phyloP scores from a whole-genome alignment of 1,140 invertebrate species.

The Eriocheir sinensis region DNA sequence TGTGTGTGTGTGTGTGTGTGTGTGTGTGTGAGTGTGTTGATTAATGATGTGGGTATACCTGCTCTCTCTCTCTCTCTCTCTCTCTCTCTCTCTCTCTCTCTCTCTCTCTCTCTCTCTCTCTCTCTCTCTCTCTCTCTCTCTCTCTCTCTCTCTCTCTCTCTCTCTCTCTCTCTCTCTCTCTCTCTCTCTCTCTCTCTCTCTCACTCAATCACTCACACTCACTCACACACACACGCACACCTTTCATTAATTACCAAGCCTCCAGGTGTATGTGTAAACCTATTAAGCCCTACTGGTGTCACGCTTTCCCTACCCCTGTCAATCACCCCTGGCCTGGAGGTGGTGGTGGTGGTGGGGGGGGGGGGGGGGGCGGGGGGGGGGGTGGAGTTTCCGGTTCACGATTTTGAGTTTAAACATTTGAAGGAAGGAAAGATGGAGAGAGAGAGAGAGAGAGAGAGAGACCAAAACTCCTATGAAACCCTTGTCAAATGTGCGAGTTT shows the following conservation, averaged over 20 bases:
- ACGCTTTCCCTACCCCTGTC: not conserved
- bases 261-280: not conserved
- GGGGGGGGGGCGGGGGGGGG: too few relatives aligned
- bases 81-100: slow-evolving; percentile 14
- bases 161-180: slow-evolving; percentile 29
- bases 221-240: not conserved
- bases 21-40: not conserved
- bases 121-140: slow-evolving; percentile 24
- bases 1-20: not conserved
- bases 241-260: not conserved
- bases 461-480: too few relatives aligned
- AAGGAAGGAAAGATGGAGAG: too few relatives aligned
- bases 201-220: too few relatives aligned
- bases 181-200: not conserved
- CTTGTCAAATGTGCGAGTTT: too few relatives aligned
- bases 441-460: too few relatives aligned
- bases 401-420: not conserved
- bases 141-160: slow-evolving; percentile 35
- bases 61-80: slow-evolving; percentile 1
- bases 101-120: slow-evolving; percentile 14
- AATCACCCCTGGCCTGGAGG: not conserved
- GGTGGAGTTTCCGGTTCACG: not conserved
- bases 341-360: not conserved
- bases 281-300: not conserved
- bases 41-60: not conserved